These are phyloP conservation scores for Noctua fimbriata DNA, from an alignment of 2,888 invertebrate species.

Conservation along the genomic window DNA sequence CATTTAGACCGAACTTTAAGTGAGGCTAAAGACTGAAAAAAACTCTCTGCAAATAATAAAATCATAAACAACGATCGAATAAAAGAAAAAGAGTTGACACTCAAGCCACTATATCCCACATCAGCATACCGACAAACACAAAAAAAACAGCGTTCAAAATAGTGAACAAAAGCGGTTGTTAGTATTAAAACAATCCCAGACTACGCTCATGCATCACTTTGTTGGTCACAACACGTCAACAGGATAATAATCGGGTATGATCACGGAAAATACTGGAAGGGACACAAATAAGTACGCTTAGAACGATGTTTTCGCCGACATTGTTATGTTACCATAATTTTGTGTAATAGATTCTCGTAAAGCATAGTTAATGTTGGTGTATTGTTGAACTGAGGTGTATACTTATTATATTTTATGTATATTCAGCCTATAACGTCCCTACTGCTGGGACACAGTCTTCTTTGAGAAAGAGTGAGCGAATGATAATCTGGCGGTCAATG, in stretches of 20 bases:
- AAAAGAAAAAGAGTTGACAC: conserved; percentile 9
- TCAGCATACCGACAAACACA: conserved; percentile 22
- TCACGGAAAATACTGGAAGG: conserved; percentile 59
- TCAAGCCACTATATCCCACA: conserved; percentile 6
- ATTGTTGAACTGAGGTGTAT: conserved; percentile 53
- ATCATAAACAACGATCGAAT: background rate
- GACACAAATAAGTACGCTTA: conserved; percentile 47
- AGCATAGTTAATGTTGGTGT: conserved; percentile 51
- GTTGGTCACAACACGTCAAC: conserved; percentile 79
- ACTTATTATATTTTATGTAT: conserved; percentile 18
- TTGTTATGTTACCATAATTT: conserved; percentile 59
- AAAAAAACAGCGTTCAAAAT: conserved; percentile 44
- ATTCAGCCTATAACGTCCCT: background rate
- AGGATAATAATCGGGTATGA: conserved; percentile 75
- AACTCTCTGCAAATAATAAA: background rate
- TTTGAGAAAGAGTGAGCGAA: conserved; percentile 4
- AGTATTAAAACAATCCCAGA: conserved; percentile 68
- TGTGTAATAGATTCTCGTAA: conserved; percentile 58
- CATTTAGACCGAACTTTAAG: background rate
- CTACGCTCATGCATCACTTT: conserved; percentile 74
- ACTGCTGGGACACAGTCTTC: background rate
- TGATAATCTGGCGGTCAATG: conserved; percentile 33
- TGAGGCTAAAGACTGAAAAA: background rate
- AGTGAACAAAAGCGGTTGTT: conserved; percentile 62
- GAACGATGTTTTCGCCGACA: conserved; percentile 53